Evolutionary conservation across 2,797 vertebrate genomes (phyloP).

Genomic region (Serranus cabrilla): DNA sequence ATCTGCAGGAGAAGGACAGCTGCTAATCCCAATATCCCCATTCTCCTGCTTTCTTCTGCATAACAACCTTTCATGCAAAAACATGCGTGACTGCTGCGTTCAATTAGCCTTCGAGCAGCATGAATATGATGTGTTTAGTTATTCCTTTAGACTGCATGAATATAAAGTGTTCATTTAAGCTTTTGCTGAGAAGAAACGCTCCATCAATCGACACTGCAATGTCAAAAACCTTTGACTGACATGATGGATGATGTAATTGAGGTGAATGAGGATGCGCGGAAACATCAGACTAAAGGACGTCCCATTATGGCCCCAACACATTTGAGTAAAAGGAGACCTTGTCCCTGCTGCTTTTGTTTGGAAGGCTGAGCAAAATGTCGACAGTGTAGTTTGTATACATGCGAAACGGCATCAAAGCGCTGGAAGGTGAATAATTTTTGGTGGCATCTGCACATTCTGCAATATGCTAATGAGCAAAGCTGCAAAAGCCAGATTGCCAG

Average conservation of each 20-base stretch:
- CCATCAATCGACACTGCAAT: slow-evolving; percentile 56
- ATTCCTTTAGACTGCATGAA: slow-evolving; percentile 62
- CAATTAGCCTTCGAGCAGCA: slow-evolving; percentile 62
- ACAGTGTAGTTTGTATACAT: slow-evolving; percentile 78
- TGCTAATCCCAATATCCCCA: slow-evolving; percentile 37
- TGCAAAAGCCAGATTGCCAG: slow-evolving; percentile 85
- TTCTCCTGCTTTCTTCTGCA: slow-evolving; percentile 30
- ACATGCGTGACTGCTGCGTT: slow-evolving; percentile 55
- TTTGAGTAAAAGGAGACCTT: slow-evolving; percentile 35
- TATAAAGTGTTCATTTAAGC: slow-evolving; percentile 72
- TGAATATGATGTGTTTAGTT: slow-evolving; percentile 58
- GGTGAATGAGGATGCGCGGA: slow-evolving; percentile 60
- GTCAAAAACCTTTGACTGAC: slow-evolving; percentile 62
- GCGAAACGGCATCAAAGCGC: slow-evolving; percentile 77
- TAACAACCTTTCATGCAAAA: slow-evolving; percentile 51
- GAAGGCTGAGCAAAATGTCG: slow-evolving; percentile 73
- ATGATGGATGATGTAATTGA: slow-evolving; percentile 71
- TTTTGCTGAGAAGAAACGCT: slow-evolving; percentile 42
- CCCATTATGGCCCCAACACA: slow-evolving; percentile 23
- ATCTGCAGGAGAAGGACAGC: slow-evolving; percentile 50
- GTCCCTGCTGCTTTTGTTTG: slow-evolving; percentile 63
- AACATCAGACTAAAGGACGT: slow-evolving; percentile 41
- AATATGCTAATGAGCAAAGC: slow-evolving; percentile 86
- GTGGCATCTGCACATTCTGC: slow-evolving; percentile 87
- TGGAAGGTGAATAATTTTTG: slow-evolving; percentile 85